Conservation (phyloP, 2,888 invertebrate genomes). For the Rotaria sp. region DNA sequence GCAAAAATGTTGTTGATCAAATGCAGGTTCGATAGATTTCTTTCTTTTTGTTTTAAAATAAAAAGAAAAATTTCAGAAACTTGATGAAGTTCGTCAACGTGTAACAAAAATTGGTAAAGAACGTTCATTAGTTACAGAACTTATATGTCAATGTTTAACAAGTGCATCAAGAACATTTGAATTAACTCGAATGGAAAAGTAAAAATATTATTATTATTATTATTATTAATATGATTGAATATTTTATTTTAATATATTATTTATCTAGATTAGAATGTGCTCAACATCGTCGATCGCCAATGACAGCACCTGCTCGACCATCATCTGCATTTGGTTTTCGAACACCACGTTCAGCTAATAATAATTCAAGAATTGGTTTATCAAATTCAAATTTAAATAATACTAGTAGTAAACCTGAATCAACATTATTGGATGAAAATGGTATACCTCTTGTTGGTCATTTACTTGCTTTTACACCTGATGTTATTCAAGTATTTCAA, state of each 20-base stretch:
- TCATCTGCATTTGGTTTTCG: not conserved
- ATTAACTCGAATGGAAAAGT: slow-evolving; percentile 31
- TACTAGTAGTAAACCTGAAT: not conserved
- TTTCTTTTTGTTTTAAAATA: not conserved
- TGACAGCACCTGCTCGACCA: not conserved
- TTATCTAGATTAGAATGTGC: not conserved
- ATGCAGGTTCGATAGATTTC: not conserved
- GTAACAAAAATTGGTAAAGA: slow-evolving; percentile 51
- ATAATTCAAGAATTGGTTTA: too few relatives aligned
- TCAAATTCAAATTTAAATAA: not conserved
- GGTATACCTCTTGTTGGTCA: slow-evolving; percentile 10
- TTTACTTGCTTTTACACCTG: slow-evolving; percentile 7
- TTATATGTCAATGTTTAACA: slow-evolving; percentile 50
- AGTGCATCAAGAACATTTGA: slow-evolving; percentile 36
- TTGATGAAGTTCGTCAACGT: slow-evolving; percentile 49
- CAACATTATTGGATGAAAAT: slow-evolving; percentile 7
- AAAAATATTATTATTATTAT: not conserved
- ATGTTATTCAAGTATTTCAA: slow-evolving; percentile 5
- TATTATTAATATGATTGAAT: too few relatives aligned
- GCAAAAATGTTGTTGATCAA: slow-evolving; percentile 23
- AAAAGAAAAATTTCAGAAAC: slow-evolving; percentile 42
- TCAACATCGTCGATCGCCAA: not conserved
- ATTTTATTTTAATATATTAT: not conserved
- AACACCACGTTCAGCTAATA: not conserved
- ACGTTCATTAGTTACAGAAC: slow-evolving; percentile 51